Conservation (phyloP, 2,113 vertebrate species). For the Dromiciops gliroides region DNA sequence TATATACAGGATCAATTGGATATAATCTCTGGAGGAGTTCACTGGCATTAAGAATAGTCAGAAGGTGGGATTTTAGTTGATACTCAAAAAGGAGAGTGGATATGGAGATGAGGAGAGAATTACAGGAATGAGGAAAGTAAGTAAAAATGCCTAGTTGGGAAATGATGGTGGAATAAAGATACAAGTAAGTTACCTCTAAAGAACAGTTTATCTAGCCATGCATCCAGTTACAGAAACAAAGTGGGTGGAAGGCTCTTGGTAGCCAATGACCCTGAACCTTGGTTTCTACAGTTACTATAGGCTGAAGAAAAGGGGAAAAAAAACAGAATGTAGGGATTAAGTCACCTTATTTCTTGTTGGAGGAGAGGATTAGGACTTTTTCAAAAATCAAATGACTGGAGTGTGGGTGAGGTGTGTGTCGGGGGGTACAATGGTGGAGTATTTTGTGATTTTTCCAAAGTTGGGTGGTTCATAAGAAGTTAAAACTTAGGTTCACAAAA, state of each 20-base stretch:
- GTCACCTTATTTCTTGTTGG: neutral
- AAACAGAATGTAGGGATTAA: neutral
- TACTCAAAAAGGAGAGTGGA: neutral
- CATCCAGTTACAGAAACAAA: neutral
- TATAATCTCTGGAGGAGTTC: no score
- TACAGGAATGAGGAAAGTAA: neutral
- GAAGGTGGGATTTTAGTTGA: neutral
- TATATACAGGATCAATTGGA: no score
- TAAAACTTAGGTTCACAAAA: neutral
- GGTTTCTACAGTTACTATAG: neutral
- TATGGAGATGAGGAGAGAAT: neutral
- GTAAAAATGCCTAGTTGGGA: neutral
- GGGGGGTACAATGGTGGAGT: neutral
- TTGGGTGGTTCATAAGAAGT: neutral
- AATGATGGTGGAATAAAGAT: neutral
- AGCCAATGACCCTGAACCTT: neutral
- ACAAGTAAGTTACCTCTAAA: neutral
- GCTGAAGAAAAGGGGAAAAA: neutral
- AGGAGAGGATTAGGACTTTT: neutral
- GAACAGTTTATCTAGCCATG: neutral
- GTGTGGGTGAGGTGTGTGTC: accelerated
- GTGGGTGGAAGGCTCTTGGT: neutral
- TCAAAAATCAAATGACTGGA: no score
- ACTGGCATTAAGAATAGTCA: no score
- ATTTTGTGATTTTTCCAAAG: neutral